Evolutionary conservation across 2,113 vertebrate species (phyloP).

Genomic region (Psittacara wagleri): DNA sequence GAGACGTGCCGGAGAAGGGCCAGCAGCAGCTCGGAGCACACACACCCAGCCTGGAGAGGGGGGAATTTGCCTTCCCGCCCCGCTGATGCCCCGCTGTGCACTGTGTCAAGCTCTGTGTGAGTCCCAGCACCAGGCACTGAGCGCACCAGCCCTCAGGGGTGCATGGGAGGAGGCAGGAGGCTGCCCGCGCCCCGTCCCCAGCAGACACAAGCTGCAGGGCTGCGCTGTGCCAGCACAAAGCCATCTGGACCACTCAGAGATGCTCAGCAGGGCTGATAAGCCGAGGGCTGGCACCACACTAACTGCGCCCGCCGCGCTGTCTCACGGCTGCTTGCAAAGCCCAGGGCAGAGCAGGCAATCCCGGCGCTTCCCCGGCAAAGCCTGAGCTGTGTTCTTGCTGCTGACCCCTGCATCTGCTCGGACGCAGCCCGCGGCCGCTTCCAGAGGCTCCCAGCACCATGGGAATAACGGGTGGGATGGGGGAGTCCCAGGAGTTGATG

Average conservation of each 20-base stretch:
- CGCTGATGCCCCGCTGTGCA: not conserved
- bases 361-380: not conserved
- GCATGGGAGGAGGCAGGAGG: not conserved
- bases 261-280: not conserved
- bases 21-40: not conserved
- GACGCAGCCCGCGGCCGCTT: not conserved
- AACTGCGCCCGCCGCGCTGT: fast-evolving
- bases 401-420: not conserved
- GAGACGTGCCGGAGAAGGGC: not conserved
- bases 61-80: not conserved
- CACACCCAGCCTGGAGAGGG: not conserved
- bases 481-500: fast-evolving
- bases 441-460: not conserved
- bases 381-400: not conserved
- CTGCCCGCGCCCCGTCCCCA: not conserved
- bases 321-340: not conserved
- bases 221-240: not conserved
- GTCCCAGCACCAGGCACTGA: not conserved
- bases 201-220: not conserved
- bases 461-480: not conserved
- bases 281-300: not conserved
- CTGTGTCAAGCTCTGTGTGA: not conserved
- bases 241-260: constrained; percentile 25
- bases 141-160: fast-evolving
- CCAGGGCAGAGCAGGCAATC: fast-evolving